phyloP scores from a whole-genome alignment of 2,113 vertebrate genomes.

The Campylomormyrus numenius region DNA sequence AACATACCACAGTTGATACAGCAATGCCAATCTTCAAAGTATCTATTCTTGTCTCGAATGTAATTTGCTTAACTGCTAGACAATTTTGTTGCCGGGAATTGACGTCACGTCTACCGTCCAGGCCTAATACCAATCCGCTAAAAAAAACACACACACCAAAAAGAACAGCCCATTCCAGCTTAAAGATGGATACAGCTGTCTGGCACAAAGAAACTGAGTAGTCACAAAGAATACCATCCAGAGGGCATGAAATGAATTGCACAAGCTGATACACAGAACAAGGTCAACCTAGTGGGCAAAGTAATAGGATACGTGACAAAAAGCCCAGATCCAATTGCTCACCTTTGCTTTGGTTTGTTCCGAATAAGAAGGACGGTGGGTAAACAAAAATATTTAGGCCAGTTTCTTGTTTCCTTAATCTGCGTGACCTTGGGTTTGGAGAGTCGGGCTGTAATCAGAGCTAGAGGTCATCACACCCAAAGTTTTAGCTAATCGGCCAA shows the following conservation, averaged over 20 bases:
- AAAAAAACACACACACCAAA: neutral
- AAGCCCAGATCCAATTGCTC: neutral
- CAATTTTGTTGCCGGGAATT: neutral
- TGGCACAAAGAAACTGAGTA: neutral
- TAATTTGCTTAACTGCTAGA: neutral
- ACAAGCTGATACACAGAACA: neutral
- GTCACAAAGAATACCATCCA: neutral
- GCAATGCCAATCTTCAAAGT: neutral
- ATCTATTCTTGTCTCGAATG: neutral
- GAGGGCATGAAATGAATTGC: neutral
- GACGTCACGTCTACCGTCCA: neutral
- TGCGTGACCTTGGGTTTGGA: neutral
- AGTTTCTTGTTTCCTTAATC: slow-evolving; percentile 4
- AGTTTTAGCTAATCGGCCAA: neutral
- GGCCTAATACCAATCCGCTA: neutral
- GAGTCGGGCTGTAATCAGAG: neutral
- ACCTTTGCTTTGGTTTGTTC: slow-evolving; percentile 7
- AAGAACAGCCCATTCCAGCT: neutral
- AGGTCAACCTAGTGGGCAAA: slow-evolving; percentile 7
- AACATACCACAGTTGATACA: neutral
- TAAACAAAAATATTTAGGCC: neutral
- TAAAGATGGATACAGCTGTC: neutral
- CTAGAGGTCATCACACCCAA: neutral
- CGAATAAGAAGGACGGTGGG: neutral
- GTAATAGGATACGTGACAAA: neutral